phyloP scores from a whole-genome alignment of 2,113 vertebrate species.

The Datnioides undecimradiatus region DNA sequence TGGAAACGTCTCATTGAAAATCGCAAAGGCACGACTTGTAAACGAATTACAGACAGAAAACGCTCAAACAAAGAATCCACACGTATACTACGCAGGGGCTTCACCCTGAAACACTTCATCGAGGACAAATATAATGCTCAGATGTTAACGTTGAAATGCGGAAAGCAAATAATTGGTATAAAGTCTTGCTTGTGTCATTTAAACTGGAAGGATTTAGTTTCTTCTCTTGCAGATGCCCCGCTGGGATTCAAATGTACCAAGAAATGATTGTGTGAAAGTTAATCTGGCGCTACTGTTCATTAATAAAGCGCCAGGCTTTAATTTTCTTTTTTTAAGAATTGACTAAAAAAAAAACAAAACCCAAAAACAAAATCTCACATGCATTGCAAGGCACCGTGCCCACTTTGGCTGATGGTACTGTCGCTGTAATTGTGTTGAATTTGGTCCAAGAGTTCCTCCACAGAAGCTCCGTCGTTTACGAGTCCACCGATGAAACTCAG shows the following conservation, averaged over 20 bases:
- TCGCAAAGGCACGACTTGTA: conserved; percentile 62
- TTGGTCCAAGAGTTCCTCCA: conserved; percentile 45
- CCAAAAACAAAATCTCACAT: conserved; percentile 36
- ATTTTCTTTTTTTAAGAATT: background rate
- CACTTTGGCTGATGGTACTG: conserved; percentile 70
- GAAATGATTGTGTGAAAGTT: conserved; percentile 11
- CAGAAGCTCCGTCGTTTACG: conserved; percentile 12
- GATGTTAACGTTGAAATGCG: conserved; percentile 47
- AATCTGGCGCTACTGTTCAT: conserved; percentile 20
- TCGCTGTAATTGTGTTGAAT: conserved; percentile 35
- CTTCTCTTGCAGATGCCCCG: background rate
- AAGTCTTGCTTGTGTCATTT: conserved; percentile 13
- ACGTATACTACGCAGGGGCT: conserved; percentile 39
- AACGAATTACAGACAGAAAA: conserved; percentile 63
- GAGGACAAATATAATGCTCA: conserved; percentile 30
- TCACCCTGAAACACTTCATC: conserved; percentile 37
- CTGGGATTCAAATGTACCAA: conserved; percentile 50
- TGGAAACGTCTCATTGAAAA: conserved; percentile 52
- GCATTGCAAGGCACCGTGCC: conserved; percentile 36
- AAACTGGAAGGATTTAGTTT: conserved; percentile 13
- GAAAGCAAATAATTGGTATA: conserved; percentile 37
- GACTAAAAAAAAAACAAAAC: too few species aligned
- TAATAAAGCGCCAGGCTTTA: conserved; percentile 61
- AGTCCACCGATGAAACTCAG: background rate
- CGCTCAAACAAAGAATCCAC: conserved; percentile 27